phyloP scores from a whole-genome alignment of 2,113 vertebrate species.

The Hyla sarda region DNA sequence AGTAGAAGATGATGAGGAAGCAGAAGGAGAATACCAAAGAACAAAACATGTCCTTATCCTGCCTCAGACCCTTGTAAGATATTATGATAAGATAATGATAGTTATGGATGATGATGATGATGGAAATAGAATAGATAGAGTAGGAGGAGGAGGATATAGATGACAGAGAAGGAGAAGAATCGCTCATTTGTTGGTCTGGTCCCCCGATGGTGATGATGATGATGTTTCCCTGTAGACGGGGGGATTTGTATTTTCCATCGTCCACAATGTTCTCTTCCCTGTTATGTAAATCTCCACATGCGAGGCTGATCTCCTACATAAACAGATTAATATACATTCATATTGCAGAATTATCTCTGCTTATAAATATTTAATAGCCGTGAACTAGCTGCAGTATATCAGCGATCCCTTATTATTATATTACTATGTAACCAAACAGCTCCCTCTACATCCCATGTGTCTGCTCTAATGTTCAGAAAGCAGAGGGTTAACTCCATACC shows the following conservation, averaged over 20 bases:
- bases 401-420: neutral
- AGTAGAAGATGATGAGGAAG: neutral
- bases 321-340: conserved; percentile 50
- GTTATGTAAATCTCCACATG: conserved; percentile 25
- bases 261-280: neutral
- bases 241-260: neutral
- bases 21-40: neutral
- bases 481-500: neutral
- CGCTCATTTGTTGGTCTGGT: neutral
- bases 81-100: neutral
- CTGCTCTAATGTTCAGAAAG: neutral
- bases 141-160: neutral
- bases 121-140: neutral
- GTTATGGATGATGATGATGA: neutral
- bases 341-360: conserved; percentile 27
- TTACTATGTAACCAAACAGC: neutral
- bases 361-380: conserved; percentile 47
- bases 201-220: neutral
- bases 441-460: neutral
- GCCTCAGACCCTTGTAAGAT: neutral
- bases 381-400: neutral
- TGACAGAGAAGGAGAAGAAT: neutral
- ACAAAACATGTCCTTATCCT: neutral
- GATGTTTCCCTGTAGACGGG: neutral
- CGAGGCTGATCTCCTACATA: conserved; percentile 1